Conservation (phyloP, 2,888 invertebrate species). For the Anorthoa munda region DNA sequence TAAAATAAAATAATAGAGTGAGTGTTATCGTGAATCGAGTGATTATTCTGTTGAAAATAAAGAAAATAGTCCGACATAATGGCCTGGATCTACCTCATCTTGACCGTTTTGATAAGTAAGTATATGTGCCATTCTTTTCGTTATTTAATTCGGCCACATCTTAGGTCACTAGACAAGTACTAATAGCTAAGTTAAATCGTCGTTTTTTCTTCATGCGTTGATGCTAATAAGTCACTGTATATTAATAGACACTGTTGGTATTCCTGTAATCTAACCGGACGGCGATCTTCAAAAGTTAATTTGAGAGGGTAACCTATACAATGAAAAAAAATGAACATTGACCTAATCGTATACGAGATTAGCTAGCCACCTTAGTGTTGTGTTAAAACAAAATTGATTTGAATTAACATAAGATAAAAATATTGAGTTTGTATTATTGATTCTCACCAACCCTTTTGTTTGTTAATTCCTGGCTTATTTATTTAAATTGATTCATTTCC, state of each 20-base stretch:
- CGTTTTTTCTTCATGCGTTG: neutral
- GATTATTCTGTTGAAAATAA: neutral
- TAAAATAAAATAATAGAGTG: slow-evolving; percentile 6
- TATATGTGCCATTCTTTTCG: neutral
- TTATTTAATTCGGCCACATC: slow-evolving; percentile 1
- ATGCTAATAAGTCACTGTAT: neutral
- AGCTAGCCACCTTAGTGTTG: neutral
- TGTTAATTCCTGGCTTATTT: neutral
- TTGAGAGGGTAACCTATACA: slow-evolving; percentile 3
- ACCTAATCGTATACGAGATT: neutral
- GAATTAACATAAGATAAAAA: neutral
- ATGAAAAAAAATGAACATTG: neutral
- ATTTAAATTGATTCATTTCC: neutral
- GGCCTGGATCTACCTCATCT: slow-evolving; percentile 43
- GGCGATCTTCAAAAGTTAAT: neutral
- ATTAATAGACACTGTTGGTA: neutral
- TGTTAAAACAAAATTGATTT: neutral
- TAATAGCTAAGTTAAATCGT: neutral
- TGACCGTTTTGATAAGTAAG: slow-evolving; percentile 54
- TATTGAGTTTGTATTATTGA: neutral
- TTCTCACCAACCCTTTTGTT: neutral
- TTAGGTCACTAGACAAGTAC: neutral
- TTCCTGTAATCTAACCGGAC: neutral
- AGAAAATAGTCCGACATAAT: slow-evolving; percentile 15
- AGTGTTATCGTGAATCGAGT: slow-evolving; percentile 9